These are phyloP conservation scores for Microtus pennsylvanicus DNA, from an alignment of 2,113 vertebrate species.

Conservation along the genomic window DNA sequence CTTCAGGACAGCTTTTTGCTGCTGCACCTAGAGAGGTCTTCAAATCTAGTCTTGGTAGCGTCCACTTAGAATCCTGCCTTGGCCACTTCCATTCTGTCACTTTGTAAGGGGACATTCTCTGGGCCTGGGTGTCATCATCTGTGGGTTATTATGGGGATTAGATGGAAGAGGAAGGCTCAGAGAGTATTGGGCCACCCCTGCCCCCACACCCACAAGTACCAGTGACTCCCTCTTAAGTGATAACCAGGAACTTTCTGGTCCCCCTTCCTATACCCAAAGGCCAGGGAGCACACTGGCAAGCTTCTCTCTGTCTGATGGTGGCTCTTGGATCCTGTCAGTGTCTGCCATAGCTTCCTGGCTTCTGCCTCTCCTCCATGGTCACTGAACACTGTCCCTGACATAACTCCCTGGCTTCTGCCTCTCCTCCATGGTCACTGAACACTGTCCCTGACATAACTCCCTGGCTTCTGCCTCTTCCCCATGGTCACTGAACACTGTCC, in stretches of 20 bases:
- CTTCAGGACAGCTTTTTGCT: not conserved
- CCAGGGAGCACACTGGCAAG: not conserved
- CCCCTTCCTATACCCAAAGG: accelerated
- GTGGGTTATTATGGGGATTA: not conserved
- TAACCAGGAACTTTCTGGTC: not conserved
- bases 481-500: not conserved
- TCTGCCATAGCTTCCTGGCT: not conserved
- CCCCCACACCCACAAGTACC: no score
- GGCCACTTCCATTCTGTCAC: not conserved
- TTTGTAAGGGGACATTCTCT: not conserved
- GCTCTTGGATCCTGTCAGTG: not conserved
- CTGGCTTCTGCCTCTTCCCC: not conserved
- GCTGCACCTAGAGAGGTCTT: not conserved
- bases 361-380: accelerated
- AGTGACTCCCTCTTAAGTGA: not conserved
- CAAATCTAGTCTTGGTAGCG: not conserved
- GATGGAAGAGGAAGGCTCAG: not conserved
- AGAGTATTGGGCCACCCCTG: not conserved
- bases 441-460: not conserved
- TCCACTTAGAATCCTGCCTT: not conserved
- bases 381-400: not conserved
- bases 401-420: not conserved
- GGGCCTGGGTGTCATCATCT: not conserved
- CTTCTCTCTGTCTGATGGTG: not conserved
- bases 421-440: not conserved